Conservation (phyloP, 2,797 vertebrate genomes). For the Euthynnus affinis region DNA sequence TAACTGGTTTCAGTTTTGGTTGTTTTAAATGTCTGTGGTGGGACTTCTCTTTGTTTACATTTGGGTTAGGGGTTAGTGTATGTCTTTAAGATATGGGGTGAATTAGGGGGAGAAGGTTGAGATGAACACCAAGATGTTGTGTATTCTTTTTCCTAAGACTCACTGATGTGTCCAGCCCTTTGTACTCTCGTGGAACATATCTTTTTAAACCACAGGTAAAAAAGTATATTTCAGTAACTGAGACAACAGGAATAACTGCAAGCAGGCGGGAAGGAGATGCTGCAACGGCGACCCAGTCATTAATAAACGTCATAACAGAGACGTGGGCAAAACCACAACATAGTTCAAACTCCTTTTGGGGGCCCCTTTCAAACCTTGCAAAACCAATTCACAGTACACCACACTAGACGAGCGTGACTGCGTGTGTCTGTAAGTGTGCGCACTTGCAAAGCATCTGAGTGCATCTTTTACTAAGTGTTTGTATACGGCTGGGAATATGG, state of each 20-base stretch:
- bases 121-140: neutral
- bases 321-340: constrained; percentile 76
- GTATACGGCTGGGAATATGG: constrained; percentile 45
- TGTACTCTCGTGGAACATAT: neutral
- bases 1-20: neutral
- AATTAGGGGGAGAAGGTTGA: constrained; percentile 1
- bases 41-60: neutral
- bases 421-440: constrained; percentile 39
- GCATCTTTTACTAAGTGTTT: constrained; percentile 43
- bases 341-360: constrained; percentile 61
- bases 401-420: constrained; percentile 35
- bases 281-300: constrained; percentile 41
- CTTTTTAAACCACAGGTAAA: constrained; percentile 48
- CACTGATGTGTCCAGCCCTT: neutral
- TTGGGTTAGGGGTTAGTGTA: neutral
- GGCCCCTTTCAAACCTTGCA: constrained; percentile 60
- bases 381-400: constrained; percentile 66
- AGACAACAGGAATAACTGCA: constrained; percentile 45
- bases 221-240: constrained; percentile 31
- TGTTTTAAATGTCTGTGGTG: neutral
- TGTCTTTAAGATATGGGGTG: neutral
- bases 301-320: constrained; percentile 71
- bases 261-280: constrained; percentile 31
- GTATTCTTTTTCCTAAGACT: constrained; percentile 10
- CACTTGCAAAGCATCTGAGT: constrained; percentile 30